Conservation (phyloP, 2,113 vertebrate genomes). For the Microcebus griseorufus region DNA sequence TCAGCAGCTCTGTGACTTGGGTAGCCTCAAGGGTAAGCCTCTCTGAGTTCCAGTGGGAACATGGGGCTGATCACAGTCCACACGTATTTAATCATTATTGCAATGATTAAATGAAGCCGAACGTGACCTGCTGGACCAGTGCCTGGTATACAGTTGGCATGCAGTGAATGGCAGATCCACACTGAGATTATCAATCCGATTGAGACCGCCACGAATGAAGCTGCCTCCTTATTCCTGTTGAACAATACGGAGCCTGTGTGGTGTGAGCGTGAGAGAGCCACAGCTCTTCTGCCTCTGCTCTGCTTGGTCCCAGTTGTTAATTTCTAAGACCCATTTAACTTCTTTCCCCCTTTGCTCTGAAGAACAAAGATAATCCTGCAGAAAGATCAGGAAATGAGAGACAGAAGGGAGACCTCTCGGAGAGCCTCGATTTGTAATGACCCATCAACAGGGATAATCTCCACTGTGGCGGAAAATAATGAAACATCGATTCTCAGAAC, state of each 20-base stretch:
- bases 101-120: not conserved
- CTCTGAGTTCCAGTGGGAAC: not conserved
- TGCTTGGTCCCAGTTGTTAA: not conserved
- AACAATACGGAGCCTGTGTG: not conserved
- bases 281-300: not conserved
- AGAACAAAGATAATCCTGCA: slow-evolving; percentile 35
- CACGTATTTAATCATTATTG: not conserved
- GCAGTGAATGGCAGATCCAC: accelerated
- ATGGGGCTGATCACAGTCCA: not conserved
- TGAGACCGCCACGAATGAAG: not conserved
- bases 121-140: not conserved
- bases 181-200: not conserved
- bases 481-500: slow-evolving; percentile 70
- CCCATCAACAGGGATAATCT: slow-evolving; percentile 28
- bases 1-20: not conserved
- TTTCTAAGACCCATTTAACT: not conserved
- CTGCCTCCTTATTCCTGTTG: not conserved
- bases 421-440: slow-evolving; percentile 13
- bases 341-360: not conserved
- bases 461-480: slow-evolving; percentile 62
- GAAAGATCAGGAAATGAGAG: slow-evolving; percentile 2
- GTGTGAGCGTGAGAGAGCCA: not conserved
- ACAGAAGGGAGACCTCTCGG: not conserved
- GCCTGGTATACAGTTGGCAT: accelerated
- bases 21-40: not conserved